Evolutionary conservation across 2,113 vertebrate species (phyloP).

Genomic region (Pachyramphus minor): DNA sequence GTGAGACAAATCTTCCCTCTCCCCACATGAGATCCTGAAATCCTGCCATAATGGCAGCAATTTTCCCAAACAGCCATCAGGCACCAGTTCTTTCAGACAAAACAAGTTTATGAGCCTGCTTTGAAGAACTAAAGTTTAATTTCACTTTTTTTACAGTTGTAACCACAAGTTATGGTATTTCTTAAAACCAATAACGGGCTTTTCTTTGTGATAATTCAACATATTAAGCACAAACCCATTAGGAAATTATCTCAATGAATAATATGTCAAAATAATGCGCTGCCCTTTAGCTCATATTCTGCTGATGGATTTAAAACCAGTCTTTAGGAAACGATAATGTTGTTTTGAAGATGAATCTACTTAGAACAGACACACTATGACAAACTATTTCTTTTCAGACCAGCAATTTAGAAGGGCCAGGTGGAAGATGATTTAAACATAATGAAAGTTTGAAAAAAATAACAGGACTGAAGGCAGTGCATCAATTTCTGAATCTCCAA

Average conservation of each 20-base stretch:
- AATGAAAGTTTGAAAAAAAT: slow-evolving; percentile 72
- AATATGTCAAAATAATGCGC: slow-evolving; percentile 56
- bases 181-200: slow-evolving; percentile 14
- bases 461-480: slow-evolving; percentile 60
- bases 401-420: slow-evolving; percentile 60
- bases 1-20: not conserved
- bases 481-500: slow-evolving; percentile 64
- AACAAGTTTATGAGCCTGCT: not conserved
- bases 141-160: not conserved
- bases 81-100: not conserved
- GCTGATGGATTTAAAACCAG: slow-evolving; percentile 65
- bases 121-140: not conserved
- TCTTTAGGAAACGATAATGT: slow-evolving; percentile 63
- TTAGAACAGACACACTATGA: slow-evolving; percentile 46
- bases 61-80: not conserved
- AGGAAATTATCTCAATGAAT: slow-evolving; percentile 48
- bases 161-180: slow-evolving; percentile 1
- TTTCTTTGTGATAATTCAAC: slow-evolving; percentile 45
- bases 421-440: slow-evolving; percentile 68
- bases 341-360: slow-evolving; percentile 69
- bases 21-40: not conserved
- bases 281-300: slow-evolving; percentile 1
- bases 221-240: slow-evolving; percentile 53
- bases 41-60: not conserved
- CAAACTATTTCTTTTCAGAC: slow-evolving; percentile 54